These are phyloP conservation scores for Magallana gigas DNA, from an alignment of 1,140 invertebrate species.

Conservation along the genomic window DNA sequence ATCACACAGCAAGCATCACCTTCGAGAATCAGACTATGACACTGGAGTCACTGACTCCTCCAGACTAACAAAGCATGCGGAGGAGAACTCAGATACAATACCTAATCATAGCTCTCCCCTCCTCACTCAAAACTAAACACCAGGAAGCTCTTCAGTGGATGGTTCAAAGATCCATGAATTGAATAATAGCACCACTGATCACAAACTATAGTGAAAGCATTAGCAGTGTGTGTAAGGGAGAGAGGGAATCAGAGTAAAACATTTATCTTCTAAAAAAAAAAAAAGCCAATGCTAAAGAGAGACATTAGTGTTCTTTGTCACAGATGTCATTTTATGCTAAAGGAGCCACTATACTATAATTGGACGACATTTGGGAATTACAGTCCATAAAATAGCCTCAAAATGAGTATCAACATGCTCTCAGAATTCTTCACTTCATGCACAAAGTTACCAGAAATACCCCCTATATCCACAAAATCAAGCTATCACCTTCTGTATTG, in stretches of 20 bases:
- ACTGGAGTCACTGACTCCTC: conserved; percentile 26
- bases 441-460: too few relatives aligned
- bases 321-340: neutral
- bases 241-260: too few relatives aligned
- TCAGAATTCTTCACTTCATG: conserved; percentile 3
- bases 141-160: neutral
- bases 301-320: too few relatives aligned
- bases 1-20: neutral
- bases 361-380: neutral
- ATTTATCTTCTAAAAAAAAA: too few relatives aligned
- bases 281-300: too few relatives aligned
- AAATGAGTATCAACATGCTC: neutral
- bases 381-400: neutral
- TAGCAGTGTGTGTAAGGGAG: too few relatives aligned
- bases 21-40: neutral
- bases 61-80: neutral
- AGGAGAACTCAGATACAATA: neutral
- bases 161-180: neutral
- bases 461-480: neutral
- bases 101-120: neutral
- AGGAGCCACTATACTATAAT: neutral
- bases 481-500: conserved; percentile 6
- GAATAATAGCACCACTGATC: neutral
- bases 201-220: neutral
- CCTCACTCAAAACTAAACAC: neutral